Evolutionary conservation across 2,797 vertebrate species (phyloP).

Genomic region (Gallinago nigripennis): DNA sequence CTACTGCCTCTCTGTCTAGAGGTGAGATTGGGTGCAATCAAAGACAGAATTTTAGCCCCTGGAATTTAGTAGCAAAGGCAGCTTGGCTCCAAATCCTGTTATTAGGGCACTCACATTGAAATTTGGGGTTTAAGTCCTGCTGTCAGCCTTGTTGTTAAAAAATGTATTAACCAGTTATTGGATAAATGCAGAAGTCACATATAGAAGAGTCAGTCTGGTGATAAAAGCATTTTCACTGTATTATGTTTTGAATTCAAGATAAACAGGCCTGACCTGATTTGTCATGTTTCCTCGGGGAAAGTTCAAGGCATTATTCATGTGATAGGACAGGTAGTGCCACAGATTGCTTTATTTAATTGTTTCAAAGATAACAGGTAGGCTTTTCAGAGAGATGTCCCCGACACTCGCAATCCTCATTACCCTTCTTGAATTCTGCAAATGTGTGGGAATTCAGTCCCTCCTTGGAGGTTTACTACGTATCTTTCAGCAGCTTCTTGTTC

Average conservation of each 20-base stretch:
- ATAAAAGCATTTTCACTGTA: not conserved
- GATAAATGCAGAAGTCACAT: not conserved
- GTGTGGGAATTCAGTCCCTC: not conserved
- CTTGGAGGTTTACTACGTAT: not conserved
- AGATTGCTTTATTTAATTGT: not conserved
- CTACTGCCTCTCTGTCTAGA: not conserved
- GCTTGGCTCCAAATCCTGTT: not conserved
- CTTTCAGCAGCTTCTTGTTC: not conserved
- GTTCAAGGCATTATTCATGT: not conserved
- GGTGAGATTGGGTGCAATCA: not conserved
- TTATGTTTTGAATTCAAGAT: not conserved
- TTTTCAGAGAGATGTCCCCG: not conserved
- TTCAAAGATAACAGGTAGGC: not conserved
- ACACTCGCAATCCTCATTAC: not conserved
- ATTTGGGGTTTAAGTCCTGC: not conserved
- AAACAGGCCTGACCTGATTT: not conserved
- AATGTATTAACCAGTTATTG: not conserved
- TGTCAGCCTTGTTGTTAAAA: not conserved
- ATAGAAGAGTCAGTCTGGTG: not conserved
- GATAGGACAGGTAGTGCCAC: not conserved
- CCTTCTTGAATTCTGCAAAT: not conserved
- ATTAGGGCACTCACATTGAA: not conserved
- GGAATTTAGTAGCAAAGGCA: not conserved
- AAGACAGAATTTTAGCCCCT: not conserved
- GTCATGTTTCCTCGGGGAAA: not conserved